Conservation (phyloP, 1,140 invertebrate genomes). For the Zaprionus taronus region DNA sequence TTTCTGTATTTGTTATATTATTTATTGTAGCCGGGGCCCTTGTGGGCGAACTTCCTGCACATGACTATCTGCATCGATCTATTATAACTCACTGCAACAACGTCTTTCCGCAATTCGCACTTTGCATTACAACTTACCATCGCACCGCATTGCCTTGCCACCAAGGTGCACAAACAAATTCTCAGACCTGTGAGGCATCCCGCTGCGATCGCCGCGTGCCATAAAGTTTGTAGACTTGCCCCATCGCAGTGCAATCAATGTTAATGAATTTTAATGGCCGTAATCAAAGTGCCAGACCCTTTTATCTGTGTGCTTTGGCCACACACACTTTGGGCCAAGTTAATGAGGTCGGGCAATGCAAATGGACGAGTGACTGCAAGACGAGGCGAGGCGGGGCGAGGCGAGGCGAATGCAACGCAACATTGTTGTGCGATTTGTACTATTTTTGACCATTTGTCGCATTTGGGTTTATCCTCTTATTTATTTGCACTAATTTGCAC, state of each 20-base stretch:
- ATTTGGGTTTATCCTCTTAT: conserved; percentile 75
- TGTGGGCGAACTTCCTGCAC: too few species aligned
- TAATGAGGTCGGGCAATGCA: conserved; percentile 61
- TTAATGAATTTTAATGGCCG: conserved; percentile 73
- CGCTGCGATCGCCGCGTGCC: conserved; percentile 42
- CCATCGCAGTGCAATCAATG: conserved; percentile 56
- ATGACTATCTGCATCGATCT: not conserved
- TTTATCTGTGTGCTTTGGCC: conserved; percentile 47
- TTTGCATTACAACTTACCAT: not conserved
- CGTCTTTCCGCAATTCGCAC: not conserved
- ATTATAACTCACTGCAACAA: not conserved
- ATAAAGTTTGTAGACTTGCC: conserved; percentile 3
- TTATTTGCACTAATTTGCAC: conserved; percentile 77
- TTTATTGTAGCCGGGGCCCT: too few species aligned
- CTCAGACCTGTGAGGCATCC: conserved; percentile 15
- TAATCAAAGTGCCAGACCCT: conserved; percentile 34
- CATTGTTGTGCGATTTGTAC: conserved; percentile 63
- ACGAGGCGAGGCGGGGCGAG: conserved; percentile 3
- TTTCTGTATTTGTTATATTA: too few species aligned
- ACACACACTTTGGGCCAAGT: conserved; percentile 41
- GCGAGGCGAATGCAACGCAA: conserved; percentile 53
- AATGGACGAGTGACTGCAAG: conserved; percentile 61
- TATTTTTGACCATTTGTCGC: conserved; percentile 68
- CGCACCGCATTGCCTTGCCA: not conserved
- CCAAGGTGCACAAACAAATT: not conserved